A percentile compares a stretch with the other conserved stretches of the same genome.
These are phyloP conservation scores for Macrosiphum euphorbiae DNA, from an alignment of 2,888 invertebrate genomes.

Conservation along the genomic window DNA sequence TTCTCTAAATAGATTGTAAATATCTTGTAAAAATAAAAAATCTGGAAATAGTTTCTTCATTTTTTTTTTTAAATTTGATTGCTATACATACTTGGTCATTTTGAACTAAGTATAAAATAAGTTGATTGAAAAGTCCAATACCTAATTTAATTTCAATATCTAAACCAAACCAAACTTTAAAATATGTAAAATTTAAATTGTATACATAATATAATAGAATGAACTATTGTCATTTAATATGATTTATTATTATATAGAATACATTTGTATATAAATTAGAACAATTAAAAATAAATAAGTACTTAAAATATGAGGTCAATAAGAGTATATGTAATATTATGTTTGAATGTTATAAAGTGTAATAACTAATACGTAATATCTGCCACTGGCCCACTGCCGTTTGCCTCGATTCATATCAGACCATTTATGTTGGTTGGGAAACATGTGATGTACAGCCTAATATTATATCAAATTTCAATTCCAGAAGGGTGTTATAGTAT, in stretches of 20 bases:
- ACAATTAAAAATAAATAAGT: not conserved
- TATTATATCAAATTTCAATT: not conserved
- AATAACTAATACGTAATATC: not conserved
- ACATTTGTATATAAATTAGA: not conserved
- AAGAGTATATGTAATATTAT: not conserved
- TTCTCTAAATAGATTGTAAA: too few relatives aligned
- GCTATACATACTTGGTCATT: not conserved
- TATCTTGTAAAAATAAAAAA: too few relatives aligned
- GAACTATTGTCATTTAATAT: too few relatives aligned
- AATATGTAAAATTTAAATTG: not conserved
- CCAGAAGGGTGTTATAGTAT: not conserved
- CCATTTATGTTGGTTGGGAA: not conserved
- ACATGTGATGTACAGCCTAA: not conserved
- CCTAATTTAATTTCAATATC: not conserved
- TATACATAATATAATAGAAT: too few relatives aligned
- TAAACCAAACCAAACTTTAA: not conserved
- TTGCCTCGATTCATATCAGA: not conserved
- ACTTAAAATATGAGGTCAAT: not conserved
- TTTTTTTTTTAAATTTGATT: not conserved
- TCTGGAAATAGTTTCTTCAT: not conserved
- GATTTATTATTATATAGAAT: not conserved
- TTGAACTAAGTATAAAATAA: not conserved
- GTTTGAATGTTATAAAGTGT: not conserved
- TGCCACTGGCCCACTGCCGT: not conserved
- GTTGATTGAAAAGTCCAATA: not conserved